Evolutionary conservation across 2,113 vertebrate genomes (phyloP).

Genomic region (Abramis brama): DNA sequence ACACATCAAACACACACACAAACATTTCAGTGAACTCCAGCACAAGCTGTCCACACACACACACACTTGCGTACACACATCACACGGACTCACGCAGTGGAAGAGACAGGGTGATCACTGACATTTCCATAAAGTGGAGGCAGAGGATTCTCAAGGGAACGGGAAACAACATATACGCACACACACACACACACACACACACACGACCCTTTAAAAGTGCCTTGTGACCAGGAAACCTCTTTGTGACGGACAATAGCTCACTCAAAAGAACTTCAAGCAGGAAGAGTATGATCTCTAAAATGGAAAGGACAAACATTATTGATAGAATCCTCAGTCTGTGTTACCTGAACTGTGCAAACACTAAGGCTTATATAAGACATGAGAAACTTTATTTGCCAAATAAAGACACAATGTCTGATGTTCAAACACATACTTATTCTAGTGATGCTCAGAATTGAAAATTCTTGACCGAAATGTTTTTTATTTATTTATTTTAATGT

Average conservation of each 20-base stretch:
- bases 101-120: conserved; percentile 45
- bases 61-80: conserved; percentile 18
- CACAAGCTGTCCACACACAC: conserved; percentile 19
- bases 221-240: conserved; percentile 23
- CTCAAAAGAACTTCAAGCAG: not conserved
- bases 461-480: not conserved
- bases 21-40: conserved; percentile 30
- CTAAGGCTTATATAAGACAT: not conserved
- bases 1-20: conserved; percentile 43
- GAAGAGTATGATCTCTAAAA: conserved; percentile 11
- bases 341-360: not conserved
- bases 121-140: conserved; percentile 48
- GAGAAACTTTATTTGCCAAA: not conserved
- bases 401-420: not conserved
- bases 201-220: conserved; percentile 17
- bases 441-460: not conserved
- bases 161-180: not conserved
- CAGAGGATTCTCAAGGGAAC: conserved; percentile 22
- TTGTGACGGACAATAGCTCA: not conserved
- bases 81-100: conserved; percentile 18
- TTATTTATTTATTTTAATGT: too few relatives aligned
- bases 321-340: not conserved
- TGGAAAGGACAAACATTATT: conserved; percentile 21
- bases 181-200: not conserved
- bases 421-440: not conserved